A percentile compares a stretch with the other conserved stretches of the same genome.
phyloP scores from a whole-genome alignment of 2,797 vertebrate species.

The Eulemur rubriventer region DNA sequence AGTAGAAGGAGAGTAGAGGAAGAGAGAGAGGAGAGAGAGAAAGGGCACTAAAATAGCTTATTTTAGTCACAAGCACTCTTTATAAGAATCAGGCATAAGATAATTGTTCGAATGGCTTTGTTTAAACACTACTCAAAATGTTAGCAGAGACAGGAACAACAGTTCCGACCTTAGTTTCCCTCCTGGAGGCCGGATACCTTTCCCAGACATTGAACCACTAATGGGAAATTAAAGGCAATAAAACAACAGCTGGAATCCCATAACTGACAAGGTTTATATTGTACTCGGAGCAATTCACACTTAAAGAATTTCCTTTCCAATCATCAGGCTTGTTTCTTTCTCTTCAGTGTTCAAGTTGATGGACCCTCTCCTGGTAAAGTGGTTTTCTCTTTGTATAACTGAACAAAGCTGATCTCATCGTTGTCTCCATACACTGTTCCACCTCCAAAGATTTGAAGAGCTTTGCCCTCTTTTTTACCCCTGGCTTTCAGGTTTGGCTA shows the following conservation, averaged over 20 bases:
- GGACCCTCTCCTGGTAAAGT: constrained; percentile 12
- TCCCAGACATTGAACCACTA: constrained; percentile 70
- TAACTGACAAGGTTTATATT: constrained; percentile 74
- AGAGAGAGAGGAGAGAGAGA: neutral
- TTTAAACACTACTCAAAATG: constrained; percentile 58
- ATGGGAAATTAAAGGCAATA: constrained; percentile 78
- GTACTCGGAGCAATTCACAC: constrained; percentile 72
- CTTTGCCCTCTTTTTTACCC: neutral
- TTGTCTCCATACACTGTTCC: neutral
- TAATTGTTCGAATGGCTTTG: constrained; percentile 13
- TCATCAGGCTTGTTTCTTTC: constrained; percentile 48
- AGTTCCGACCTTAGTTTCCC: constrained; percentile 37
- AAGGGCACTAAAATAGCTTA: neutral
- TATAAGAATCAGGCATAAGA: constrained; percentile 14
- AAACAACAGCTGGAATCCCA: constrained; percentile 76
- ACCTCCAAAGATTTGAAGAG: neutral
- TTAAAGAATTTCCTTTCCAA: constrained; percentile 71
- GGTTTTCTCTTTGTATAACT: constrained; percentile 48
- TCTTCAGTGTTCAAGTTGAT: neutral
- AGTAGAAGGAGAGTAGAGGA: neutral
- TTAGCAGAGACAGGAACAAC: constrained; percentile 56
- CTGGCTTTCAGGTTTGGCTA: neutral
- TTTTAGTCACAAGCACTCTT: neutral
- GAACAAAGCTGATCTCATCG: constrained; percentile 20
- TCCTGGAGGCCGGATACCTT: constrained; percentile 66